Conservation (phyloP, 2,113 vertebrate species). For the Amphiprion percula region DNA sequence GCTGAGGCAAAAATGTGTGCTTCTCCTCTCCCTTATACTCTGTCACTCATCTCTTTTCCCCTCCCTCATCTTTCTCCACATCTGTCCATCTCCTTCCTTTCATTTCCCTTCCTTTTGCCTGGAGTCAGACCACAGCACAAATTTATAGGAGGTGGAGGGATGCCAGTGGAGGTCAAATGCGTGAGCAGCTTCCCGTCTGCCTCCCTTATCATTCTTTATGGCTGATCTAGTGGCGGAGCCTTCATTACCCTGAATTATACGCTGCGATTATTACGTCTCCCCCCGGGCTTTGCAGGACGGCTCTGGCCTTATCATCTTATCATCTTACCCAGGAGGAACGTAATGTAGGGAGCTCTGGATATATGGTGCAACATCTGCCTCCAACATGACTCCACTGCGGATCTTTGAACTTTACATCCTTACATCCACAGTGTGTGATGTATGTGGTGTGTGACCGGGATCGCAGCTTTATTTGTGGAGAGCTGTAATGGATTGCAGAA, state of each 20-base stretch:
- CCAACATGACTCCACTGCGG: constrained; percentile 69
- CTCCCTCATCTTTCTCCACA: constrained; percentile 35
- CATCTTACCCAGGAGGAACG: constrained; percentile 76
- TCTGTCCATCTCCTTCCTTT: constrained; percentile 54
- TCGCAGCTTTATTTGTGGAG: constrained; percentile 59
- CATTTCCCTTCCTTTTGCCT: constrained; percentile 26
- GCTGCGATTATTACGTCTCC: constrained; percentile 77
- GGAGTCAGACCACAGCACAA: constrained; percentile 61
- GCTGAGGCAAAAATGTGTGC: constrained; percentile 47
- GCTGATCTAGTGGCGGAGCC: constrained; percentile 77
- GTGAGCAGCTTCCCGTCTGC: constrained; percentile 69
- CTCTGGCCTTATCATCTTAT: constrained; percentile 78
- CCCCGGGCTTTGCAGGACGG: constrained; percentile 63
- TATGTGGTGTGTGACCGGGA: constrained; percentile 55
- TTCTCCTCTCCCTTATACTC: constrained; percentile 36
- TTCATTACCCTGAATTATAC: constrained; percentile 84
- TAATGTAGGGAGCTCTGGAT: constrained; percentile 57
- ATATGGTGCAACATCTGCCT: constrained; percentile 78
- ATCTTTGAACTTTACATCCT: constrained; percentile 77
- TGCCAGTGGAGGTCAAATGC: constrained; percentile 80
- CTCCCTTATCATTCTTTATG: constrained; percentile 81
- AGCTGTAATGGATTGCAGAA: constrained; percentile 59
- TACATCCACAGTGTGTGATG: constrained; percentile 58
- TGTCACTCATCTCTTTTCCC: constrained; percentile 43
- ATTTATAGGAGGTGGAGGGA: constrained; percentile 78